Evolutionary conservation across 1,140 invertebrate genomes (phyloP).

Genomic region (Drosophila murphyi): DNA sequence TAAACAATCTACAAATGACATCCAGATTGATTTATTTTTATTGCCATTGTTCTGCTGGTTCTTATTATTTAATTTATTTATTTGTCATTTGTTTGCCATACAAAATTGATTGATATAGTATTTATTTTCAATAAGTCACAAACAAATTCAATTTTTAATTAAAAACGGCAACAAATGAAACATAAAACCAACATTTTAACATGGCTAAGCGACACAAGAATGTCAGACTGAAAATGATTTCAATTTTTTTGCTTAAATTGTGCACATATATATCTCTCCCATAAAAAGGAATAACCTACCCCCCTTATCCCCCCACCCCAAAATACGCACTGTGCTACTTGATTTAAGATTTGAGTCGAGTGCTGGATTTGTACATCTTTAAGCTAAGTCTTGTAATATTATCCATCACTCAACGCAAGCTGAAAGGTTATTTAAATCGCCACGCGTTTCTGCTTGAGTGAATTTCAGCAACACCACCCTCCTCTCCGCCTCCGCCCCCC

Average conservation of each 20-base stretch:
- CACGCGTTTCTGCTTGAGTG: slow-evolving; percentile 47
- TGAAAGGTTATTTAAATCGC: slow-evolving; percentile 52
- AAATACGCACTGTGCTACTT: background rate
- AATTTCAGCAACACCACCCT: background rate
- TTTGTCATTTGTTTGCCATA: background rate
- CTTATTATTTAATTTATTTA: background rate
- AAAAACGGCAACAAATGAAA: background rate
- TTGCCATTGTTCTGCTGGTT: slow-evolving; percentile 1
- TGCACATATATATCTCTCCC: too few species aligned
- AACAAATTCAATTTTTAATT: slow-evolving; percentile 15
- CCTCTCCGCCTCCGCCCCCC: background rate
- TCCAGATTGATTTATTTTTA: slow-evolving; percentile 25
- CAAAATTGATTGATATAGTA: slow-evolving; percentile 20
- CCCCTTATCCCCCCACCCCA: too few species aligned
- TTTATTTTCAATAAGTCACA: background rate
- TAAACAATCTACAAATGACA: slow-evolving; percentile 29
- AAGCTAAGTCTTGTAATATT: slow-evolving; percentile 43
- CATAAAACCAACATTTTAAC: too few species aligned
- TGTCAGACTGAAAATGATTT: too few species aligned
- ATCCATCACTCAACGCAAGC: slow-evolving; percentile 42
- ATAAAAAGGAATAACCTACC: too few species aligned
- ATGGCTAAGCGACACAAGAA: too few species aligned
- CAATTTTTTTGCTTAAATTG: too few species aligned
- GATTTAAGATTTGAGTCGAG: slow-evolving; percentile 19
- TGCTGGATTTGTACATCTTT: slow-evolving; percentile 41